Evolutionary conservation across 2,113 vertebrate genomes (phyloP).

Genomic region (Ochotona princeps): DNA sequence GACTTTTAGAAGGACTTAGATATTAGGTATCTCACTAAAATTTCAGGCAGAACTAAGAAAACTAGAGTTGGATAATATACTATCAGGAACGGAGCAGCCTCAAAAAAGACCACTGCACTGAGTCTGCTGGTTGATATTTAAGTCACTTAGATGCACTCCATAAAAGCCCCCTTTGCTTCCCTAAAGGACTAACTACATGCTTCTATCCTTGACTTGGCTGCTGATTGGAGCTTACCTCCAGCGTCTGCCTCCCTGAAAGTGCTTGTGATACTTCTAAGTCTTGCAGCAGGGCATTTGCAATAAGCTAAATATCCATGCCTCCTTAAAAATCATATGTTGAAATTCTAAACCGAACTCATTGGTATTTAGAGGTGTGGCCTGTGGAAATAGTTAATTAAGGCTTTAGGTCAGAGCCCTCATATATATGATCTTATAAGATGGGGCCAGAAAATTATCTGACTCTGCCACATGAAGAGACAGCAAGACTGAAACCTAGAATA

Average conservation of each 20-base stretch:
- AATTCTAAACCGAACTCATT: background rate
- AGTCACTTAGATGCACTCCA: background rate
- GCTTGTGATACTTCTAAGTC: background rate
- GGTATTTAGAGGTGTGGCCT: background rate
- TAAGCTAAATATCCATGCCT: background rate
- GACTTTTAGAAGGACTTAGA: background rate
- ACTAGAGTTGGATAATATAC: background rate
- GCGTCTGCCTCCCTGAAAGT: background rate
- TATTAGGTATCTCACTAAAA: slow-evolving; percentile 16
- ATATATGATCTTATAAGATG: background rate
- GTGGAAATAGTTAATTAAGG: background rate
- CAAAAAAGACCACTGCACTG: background rate
- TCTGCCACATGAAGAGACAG: background rate
- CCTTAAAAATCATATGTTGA: background rate
- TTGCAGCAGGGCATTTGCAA: background rate
- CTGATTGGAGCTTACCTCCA: background rate
- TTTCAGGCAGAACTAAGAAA: background rate
- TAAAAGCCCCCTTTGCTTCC: background rate
- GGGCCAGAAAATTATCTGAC: too few relatives aligned
- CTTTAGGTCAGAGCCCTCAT: background rate
- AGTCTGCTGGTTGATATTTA: background rate
- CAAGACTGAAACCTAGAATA: background rate
- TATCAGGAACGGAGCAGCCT: background rate
- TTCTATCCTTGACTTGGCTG: background rate
- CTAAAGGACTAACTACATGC: background rate